phyloP scores from a whole-genome alignment of 2,113 vertebrate species.

The Leucoraja erinaceus region DNA sequence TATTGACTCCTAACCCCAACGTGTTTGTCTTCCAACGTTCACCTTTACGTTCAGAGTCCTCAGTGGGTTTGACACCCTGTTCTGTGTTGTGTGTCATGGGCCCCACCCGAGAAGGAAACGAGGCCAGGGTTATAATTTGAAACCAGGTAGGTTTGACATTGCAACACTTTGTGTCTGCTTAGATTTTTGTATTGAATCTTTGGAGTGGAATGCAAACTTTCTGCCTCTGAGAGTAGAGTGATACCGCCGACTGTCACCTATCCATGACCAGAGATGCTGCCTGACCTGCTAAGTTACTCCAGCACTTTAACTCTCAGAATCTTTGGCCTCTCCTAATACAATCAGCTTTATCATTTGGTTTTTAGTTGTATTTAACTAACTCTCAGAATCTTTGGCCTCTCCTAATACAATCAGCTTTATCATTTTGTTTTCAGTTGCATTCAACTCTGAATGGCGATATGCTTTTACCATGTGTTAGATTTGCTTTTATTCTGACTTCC shows the following conservation, averaged over 20 bases:
- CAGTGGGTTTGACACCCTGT: not conserved
- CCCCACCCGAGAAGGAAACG: not conserved
- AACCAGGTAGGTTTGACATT: not conserved
- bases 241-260: not conserved
- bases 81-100: not conserved
- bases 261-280: too few species aligned
- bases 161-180: not conserved
- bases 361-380: too few species aligned
- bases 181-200: not conserved
- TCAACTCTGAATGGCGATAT: too few species aligned
- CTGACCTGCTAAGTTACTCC: too few species aligned
- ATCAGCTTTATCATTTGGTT: not conserved
- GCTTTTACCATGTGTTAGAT: too few species aligned
- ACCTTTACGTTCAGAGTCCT: not conserved
- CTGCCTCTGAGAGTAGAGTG: not conserved
- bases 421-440: too few species aligned
- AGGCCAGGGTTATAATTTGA: not conserved
- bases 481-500: too few species aligned
- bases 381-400: not conserved
- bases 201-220: not conserved
- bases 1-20: not conserved
- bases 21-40: not conserved
- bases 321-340: not conserved
- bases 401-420: not conserved
- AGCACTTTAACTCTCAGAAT: not conserved